Evolutionary conservation across 64 coral and sea anemone species (phyloP).

Genomic region (Platygyra sinensis): DNA sequence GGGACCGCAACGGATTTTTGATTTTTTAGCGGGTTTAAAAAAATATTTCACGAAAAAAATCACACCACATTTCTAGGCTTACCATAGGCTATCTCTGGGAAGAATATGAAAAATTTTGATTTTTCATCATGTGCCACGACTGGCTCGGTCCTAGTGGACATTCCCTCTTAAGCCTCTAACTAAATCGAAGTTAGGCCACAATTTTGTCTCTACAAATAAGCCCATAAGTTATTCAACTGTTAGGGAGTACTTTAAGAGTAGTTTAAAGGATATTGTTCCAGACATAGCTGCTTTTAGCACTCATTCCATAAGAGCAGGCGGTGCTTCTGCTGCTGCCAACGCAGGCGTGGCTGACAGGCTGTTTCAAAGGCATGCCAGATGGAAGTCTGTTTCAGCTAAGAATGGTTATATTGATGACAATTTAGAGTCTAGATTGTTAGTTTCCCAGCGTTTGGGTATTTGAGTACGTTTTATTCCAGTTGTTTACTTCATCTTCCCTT

Average conservation of each 20-base stretch:
- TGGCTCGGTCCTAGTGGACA: too few species aligned
- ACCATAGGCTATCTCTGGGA: too few species aligned
- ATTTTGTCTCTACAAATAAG: background rate
- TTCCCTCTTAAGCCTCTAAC: constrained; percentile 2
- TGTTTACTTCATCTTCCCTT: too few species aligned
- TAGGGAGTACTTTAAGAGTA: constrained; percentile 25
- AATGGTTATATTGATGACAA: constrained; percentile 30
- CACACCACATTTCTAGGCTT: too few species aligned
- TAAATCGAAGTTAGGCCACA: background rate
- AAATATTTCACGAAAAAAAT: too few species aligned
- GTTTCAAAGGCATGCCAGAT: constrained; percentile 44
- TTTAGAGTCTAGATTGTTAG: too few species aligned
- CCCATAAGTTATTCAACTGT: constrained; percentile 36
- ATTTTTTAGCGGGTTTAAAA: too few species aligned
- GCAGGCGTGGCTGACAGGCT: background rate
- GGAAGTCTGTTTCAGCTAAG: constrained; percentile 20
- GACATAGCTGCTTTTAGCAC: background rate
- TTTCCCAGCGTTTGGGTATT: background rate
- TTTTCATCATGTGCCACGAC: too few species aligned
- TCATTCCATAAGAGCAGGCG: constrained; percentile 34
- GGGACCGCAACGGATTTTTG: too few species aligned
- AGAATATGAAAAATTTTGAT: too few species aligned
- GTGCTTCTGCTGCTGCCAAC: constrained; percentile 11
- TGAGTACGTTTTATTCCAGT: too few species aligned
- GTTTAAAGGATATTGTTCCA: constrained; percentile 24